phyloP scores from a whole-genome alignment of 2,888 invertebrate genomes.

The Spatulosminthurus flaviceps region DNA sequence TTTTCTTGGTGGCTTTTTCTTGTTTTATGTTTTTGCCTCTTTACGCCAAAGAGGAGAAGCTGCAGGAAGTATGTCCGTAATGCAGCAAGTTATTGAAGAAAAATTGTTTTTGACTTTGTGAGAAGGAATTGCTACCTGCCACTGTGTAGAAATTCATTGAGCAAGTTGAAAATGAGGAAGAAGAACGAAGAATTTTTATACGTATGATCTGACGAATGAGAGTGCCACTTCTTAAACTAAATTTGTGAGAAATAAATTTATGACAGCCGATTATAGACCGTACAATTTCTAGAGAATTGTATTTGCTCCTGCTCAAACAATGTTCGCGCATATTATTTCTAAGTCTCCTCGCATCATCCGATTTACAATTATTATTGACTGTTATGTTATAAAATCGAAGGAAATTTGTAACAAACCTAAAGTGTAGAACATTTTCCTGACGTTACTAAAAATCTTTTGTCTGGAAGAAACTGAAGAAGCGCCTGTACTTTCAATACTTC shows the following conservation, averaged over 20 bases:
- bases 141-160: constrained; percentile 11
- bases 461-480: no score
- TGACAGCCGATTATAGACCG: not conserved
- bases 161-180: constrained; percentile 5
- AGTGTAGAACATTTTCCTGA: not conserved
- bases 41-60: not conserved
- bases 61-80: no score
- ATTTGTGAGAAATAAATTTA: not conserved
- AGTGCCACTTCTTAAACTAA: constrained; percentile 16
- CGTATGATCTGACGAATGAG: constrained; percentile 31
- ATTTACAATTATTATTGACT: constrained; percentile 7
- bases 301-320: constrained; percentile 8
- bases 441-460: not conserved
- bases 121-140: not conserved
- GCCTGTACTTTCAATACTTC: no score
- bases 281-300: constrained; percentile 4
- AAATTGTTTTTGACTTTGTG: no score
- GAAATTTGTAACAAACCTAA: not conserved
- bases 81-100: no score
- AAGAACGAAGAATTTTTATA: not conserved
- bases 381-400: not conserved
- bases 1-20: no score
- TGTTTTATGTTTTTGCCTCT: not conserved
- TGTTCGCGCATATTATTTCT: constrained; percentile 21
- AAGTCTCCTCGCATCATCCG: constrained; percentile 27